Evolutionary conservation across 2,797 vertebrate genomes (phyloP).

Genomic region (Rhinatrema bivittatum): DNA sequence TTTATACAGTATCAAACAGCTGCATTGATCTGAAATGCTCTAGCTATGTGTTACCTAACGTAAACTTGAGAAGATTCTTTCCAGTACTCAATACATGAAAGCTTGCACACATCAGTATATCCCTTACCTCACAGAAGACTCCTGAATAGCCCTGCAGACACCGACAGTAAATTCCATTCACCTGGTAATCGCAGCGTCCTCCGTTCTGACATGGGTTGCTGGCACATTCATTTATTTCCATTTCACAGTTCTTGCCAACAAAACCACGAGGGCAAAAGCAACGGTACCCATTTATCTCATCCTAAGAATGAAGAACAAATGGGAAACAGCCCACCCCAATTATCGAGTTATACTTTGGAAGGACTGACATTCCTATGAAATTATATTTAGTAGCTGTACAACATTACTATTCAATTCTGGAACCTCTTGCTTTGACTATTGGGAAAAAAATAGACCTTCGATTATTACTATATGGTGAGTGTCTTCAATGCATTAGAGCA

Average conservation of each 20-base stretch:
- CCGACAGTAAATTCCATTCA: constrained; percentile 69
- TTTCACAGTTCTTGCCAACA: constrained; percentile 79
- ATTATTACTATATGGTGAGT: no score
- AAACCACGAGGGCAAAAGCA: constrained; percentile 76
- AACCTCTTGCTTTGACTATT: no score
- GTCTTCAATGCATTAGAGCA: no score
- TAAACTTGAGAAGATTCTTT: constrained; percentile 14
- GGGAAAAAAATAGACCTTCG: no score
- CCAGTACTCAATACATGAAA: constrained; percentile 7
- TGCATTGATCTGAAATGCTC: neutral
- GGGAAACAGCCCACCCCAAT: neutral
- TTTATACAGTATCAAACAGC: constrained; percentile 22
- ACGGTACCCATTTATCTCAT: constrained; percentile 64
- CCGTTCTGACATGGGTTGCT: constrained; percentile 72
- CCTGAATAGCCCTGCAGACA: constrained; percentile 74
- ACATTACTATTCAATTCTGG: no score
- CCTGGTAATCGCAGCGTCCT: constrained; percentile 64
- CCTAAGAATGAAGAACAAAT: constrained; percentile 38
- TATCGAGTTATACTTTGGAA: no score
- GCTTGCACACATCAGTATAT: constrained; percentile 2
- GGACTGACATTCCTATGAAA: no score
- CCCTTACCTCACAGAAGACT: constrained; percentile 77
- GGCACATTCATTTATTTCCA: constrained; percentile 62
- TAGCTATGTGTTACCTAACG: constrained; percentile 6
- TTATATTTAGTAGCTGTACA: no score